Evolutionary conservation across 2,888 invertebrate genomes (phyloP), one percentile per base, ranked within the genome.

Genomic region (Ligdia adustata): DNA sequence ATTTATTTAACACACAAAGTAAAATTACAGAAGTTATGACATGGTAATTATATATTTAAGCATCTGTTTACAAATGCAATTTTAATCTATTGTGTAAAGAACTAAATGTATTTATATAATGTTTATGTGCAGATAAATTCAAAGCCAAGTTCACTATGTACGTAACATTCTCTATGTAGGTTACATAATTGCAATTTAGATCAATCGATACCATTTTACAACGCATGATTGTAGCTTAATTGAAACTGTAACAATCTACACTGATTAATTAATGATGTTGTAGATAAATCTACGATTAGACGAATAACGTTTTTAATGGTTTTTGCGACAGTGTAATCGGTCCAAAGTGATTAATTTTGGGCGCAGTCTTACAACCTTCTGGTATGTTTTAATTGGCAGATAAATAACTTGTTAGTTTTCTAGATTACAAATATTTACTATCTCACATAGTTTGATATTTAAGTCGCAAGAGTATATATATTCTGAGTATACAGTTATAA

Each of bases 241-340:
- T 55, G 55, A 58, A 58, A 53, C 31, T 48, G 52, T 58, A 54
- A 54, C 52, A 52, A 55, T 53, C 48, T 52, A 29, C 38, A 27
- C 24, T 51, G 55, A 55, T 58, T 53, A 55, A 58, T 58, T 53
- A 53, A 52, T 52, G 48, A 29, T 28, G 13, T 28, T 53, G 37
- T 50, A 55, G 58, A 55, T 58, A 40, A 49, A 35, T 31, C 44
- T 13, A 15, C 22, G 57, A 57, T 57, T 49, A 52, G 41, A 37
- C 27, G 31, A 22, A 54, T 52, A 53, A 58, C 49, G 51, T 43
- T 22, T 20, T 29, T 49, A 52, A 52, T 57, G 13, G 53, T 31
- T 53, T 53, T 55, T 44, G 49, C 52, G 54, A 52, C 46, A 52
- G 39, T 27, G 12, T 14, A 28, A 37, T 28, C 18, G 37, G 35